Base-by-base conservation (phyloP, 37 sponge, comb jelly and placozoan genomes). In the Spongilla lacustris region DNA sequence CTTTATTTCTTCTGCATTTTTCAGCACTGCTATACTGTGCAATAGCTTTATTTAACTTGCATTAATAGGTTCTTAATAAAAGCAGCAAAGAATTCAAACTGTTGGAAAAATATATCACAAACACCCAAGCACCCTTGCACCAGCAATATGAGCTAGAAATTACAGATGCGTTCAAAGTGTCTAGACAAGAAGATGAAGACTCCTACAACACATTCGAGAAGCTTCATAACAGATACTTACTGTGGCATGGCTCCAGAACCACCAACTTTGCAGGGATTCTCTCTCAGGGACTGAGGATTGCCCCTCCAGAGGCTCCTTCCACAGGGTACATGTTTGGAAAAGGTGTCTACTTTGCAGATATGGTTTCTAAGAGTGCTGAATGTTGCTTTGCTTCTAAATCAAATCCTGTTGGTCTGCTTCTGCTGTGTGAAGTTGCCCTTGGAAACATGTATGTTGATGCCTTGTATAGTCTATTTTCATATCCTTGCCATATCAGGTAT, bases 281-380 rank as follows among this genome's bases (percentile, higher is more conserved):
- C 3, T 97, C 98, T 3, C 99, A 99, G 87, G 95, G 99, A 48
- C 89, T 99, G 73, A 78, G 99, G 14, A 99, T 99, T 36, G 99
- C 99, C 12, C 99, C 99, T 24, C 99, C 99, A 23, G 99, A 99
- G 81, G 99, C 99, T 23, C 99, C 99, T 19, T 91, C 90, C 31
- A 97, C 97, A 46, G 99, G 99, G 8, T 99, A 99, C 93, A 99
- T 99, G 99, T 99, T 99, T 89, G 99, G 99, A 30, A 99, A 99
- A 70, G 99, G 99, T 23, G 94, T 99, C 31, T 99, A 99, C 83
- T 99, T 99, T 85, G 97, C 99, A 30, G 99, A 93, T 68, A 93
- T 89, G 92, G 93, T 92, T 31, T 85, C 85, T 49, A 85, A 98
- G 93, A 91, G 92, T 80, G 97, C 97, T 49, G 97, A 99, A 83